phyloP scores from a whole-genome alignment of 2,888 invertebrate genomes.

The Penaeus monodon region DNA sequence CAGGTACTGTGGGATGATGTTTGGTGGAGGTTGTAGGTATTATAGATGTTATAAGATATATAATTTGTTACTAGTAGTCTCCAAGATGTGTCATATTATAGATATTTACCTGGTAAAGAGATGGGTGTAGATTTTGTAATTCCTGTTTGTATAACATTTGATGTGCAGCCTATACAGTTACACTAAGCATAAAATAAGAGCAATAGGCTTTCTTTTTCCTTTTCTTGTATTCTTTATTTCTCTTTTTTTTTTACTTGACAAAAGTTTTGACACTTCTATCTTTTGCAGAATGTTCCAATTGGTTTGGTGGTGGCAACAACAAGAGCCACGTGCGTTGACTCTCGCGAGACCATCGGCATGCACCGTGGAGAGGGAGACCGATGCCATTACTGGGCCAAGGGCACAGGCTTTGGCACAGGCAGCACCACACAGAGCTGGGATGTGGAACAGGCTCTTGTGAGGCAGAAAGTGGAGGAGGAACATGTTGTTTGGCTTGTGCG shows the following conservation, averaged over 20 bases:
- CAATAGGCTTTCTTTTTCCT: too few relatives aligned
- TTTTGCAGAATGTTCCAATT: conserved; percentile 60
- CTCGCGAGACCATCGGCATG: conserved; percentile 48
- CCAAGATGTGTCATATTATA: too few relatives aligned
- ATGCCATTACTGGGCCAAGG: conserved; percentile 83
- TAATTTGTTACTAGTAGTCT: too few relatives aligned
- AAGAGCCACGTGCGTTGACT: conserved; percentile 56
- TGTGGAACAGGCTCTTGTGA: conserved; percentile 90
- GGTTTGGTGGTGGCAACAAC: conserved; percentile 62
- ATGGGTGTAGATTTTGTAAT: too few relatives aligned
- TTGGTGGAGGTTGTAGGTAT: too few relatives aligned
- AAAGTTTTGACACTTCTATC: not conserved
- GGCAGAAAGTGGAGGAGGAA: conserved; percentile 92
- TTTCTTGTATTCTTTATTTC: not conserved
- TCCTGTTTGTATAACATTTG: too few relatives aligned
- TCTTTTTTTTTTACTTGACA: not conserved
- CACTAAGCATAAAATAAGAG: too few relatives aligned
- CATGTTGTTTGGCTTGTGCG: conserved; percentile 86
- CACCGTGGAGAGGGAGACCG: conserved; percentile 60
- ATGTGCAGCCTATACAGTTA: too few relatives aligned
- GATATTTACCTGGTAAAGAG: too few relatives aligned
- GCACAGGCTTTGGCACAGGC: conserved; percentile 96
- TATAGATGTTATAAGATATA: too few relatives aligned
- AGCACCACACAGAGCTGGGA: conserved; percentile 97
- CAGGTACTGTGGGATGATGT: conserved; percentile 20